These are phyloP conservation scores for Varecia variegata DNA, from an alignment of 2,797 vertebrate species.

Conservation along the genomic window DNA sequence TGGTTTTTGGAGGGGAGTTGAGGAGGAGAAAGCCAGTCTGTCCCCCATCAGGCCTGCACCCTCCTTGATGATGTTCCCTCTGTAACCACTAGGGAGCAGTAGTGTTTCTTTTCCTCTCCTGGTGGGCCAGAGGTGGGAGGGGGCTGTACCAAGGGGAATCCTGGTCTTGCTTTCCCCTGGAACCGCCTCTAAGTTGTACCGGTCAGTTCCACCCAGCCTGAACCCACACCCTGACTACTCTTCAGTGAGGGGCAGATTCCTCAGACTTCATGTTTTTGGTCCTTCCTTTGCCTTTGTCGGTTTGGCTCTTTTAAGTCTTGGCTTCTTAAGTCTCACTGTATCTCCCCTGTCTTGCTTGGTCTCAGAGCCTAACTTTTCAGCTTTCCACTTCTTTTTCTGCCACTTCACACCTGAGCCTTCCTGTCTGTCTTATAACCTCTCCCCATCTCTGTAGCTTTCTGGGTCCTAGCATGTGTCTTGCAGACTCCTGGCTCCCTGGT, in stretches of 20 bases:
- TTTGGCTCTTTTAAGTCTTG: background rate
- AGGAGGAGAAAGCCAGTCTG: background rate
- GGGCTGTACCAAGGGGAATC: background rate
- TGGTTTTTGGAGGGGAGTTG: background rate
- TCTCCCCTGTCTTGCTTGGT: background rate
- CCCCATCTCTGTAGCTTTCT: background rate
- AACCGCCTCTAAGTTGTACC: background rate
- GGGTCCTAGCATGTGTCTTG: background rate
- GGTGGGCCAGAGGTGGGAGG: background rate
- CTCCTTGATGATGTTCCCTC: background rate
- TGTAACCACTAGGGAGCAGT: slow-evolving; percentile 42
- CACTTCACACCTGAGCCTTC: background rate
- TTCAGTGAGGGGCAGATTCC: background rate
- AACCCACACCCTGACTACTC: background rate
- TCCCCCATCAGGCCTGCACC: background rate
- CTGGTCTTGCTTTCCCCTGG: background rate
- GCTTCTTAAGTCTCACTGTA: background rate
- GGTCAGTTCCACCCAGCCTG: no score
- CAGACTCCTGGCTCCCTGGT: background rate
- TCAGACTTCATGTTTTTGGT: background rate
- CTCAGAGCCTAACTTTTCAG: background rate
- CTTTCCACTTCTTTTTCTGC: background rate
- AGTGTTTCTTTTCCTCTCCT: background rate
- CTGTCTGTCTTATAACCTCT: background rate
- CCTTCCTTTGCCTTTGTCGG: background rate